Base-by-base conservation (phyloP, 2,888 invertebrate genomes). In the Neelides folsomi region DNA sequence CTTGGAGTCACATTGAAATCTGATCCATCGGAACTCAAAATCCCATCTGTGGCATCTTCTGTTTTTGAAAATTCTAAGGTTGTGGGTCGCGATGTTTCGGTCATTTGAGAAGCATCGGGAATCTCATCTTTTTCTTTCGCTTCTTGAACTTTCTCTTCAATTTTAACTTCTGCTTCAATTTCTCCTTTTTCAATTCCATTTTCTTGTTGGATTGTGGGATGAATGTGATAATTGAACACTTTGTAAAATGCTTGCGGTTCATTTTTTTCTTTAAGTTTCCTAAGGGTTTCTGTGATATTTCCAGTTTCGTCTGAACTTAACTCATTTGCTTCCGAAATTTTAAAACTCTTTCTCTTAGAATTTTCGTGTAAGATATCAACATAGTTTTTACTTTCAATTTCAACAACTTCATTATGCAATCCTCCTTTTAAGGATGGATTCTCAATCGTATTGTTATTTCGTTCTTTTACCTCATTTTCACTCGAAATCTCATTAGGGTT, bases 211-310 rank as follows among this genome's bases (percentile, higher is more conserved):
- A 7, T 5, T 5, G 7, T 20, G 20, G 13, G 39, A 19, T 15
- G 38, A 39, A 41, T 41, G 13, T 19, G 41, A 34, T n/a, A n/a
- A n/a, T 43, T 53, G 27, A 52, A 52, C 15, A 38, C 18, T 39
- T 52, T 52, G 34, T 43, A 52, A 15, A 52, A 38, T 2, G 52
- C 44, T 37, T 52, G 52, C 6, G 40, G 43, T 13, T 15, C 47
- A 12, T 37, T 6, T 9, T 7, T 42, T 38, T 39, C 41, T 47
- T 42, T 41, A 6, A 36, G 35, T 1, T 13, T 40, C 13, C 39
- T 40, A 37, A 35, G 10, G 16, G 46, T 52, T 3, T 51, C 49
- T 8, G 41, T 41, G 9, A 35, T 3, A n/a, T 42, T 37, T 2
- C 42, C 47, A 37, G 41, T 38, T 20, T 52, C 51, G 19, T 51